Evolutionary conservation across 2,113 vertebrate species (phyloP).

Genomic region (Danio rerio): GRCz12tu NC_133191.1:39140001-39140500

Average conservation of each 20-base stretch:
- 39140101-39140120: slow-evolving; percentile 90
- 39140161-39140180: neutral
- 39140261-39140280: neutral
- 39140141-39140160: neutral
- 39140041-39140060: slow-evolving; percentile 88
- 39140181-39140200: neutral
- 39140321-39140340: neutral
- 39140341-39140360: neutral
- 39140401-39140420: neutral
- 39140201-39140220: neutral
- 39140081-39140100: slow-evolving; percentile 83
- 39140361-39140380: neutral
- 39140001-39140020: slow-evolving; percentile 89
- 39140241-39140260: neutral
- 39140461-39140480: slow-evolving; percentile 7
- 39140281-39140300: slow-evolving; percentile 23
- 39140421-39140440: neutral
- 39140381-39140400: neutral
- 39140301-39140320: neutral
- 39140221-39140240: neutral
- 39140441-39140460: neutral
- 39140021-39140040: slow-evolving; percentile 89
- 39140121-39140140: neutral
- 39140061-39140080: slow-evolving; percentile 83
- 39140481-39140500: neutral